These are phyloP conservation scores for Megalurothrips usitatus DNA, from an alignment of 2,888 invertebrate genomes.

Conservation along the genomic window DNA sequence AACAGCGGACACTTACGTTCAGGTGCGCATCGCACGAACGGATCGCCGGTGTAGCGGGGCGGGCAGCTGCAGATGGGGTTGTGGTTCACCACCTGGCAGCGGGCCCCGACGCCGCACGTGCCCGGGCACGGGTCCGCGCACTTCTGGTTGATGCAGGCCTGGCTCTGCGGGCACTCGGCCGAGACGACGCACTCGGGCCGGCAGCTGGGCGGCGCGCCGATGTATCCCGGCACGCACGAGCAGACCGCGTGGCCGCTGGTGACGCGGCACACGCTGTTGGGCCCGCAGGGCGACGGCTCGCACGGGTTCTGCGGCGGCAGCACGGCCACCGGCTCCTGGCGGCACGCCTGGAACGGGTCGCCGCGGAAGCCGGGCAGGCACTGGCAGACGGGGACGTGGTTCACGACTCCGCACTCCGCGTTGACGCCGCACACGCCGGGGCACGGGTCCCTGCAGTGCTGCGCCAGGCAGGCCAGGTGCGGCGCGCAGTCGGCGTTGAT, in stretches of 20 bases:
- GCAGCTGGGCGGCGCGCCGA: slow-evolving; percentile 57
- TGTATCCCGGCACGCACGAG: slow-evolving; percentile 56
- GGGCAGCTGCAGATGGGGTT: slow-evolving; percentile 62
- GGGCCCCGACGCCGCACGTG: slow-evolving; percentile 55
- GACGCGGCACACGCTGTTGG: slow-evolving; percentile 56
- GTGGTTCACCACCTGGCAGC: slow-evolving; percentile 58
- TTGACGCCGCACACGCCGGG: slow-evolving; percentile 77
- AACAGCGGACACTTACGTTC: slow-evolving; percentile 44
- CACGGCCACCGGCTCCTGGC: slow-evolving; percentile 51
- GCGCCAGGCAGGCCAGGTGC: slow-evolving; percentile 71
- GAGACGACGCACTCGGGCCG: slow-evolving; percentile 58
- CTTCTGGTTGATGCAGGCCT: slow-evolving; percentile 59
- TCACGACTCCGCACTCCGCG: slow-evolving; percentile 75
- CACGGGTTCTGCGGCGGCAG: slow-evolving; percentile 51
- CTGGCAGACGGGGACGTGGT: slow-evolving; percentile 77
- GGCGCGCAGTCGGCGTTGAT: slow-evolving; percentile 75
- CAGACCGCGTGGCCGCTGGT: slow-evolving; percentile 56
- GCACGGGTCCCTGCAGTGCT: slow-evolving; percentile 82
- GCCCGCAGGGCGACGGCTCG: slow-evolving; percentile 58
- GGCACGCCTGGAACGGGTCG: slow-evolving; percentile 77
- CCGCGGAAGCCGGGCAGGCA: slow-evolving; percentile 73
- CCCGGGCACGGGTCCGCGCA: slow-evolving; percentile 61
- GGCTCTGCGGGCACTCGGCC: slow-evolving; percentile 56
- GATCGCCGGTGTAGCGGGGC: slow-evolving; percentile 55
- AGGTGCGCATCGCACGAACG: slow-evolving; percentile 53